These are phyloP conservation scores for Pithys albifrons DNA, from an alignment of 2,113 vertebrate species.

Conservation along the genomic window DNA sequence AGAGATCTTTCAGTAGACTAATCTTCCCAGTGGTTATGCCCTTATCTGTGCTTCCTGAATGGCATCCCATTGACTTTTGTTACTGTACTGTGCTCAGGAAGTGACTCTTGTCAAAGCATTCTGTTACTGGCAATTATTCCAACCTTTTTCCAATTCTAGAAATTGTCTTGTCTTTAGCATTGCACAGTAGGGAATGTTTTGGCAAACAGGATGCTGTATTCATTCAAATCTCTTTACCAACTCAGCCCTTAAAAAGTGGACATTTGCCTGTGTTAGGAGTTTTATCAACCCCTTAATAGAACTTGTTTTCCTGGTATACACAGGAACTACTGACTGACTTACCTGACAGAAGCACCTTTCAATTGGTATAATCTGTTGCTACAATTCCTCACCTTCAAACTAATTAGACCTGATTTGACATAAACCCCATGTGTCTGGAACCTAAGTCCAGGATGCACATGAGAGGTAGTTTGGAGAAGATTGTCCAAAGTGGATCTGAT, in stretches of 20 bases:
- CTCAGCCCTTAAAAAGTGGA: neutral
- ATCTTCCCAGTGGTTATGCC: neutral
- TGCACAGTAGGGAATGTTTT: accelerated
- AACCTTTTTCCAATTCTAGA: neutral
- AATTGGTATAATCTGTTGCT: neutral
- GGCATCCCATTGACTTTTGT: neutral
- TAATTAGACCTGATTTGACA: neutral
- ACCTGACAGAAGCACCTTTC: neutral
- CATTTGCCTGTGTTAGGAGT: neutral
- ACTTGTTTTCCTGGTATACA: neutral
- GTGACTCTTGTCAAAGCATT: neutral
- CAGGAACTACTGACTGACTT: neutral
- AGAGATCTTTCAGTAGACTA: neutral
- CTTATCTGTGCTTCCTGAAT: neutral
- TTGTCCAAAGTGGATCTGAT: neutral
- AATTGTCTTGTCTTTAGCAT: neutral
- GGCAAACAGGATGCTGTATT: neutral
- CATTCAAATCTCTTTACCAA: neutral
- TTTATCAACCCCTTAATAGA: neutral
- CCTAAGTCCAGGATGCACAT: neutral
- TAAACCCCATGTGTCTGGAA: neutral
- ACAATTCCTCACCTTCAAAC: neutral
- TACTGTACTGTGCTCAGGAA: neutral
- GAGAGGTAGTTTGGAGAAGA: neutral
- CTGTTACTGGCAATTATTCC: neutral